These are phyloP conservation scores for Rhabdophis nuchalis DNA, from an alignment of 2,797 vertebrate species.

Conservation along the genomic window DNA sequence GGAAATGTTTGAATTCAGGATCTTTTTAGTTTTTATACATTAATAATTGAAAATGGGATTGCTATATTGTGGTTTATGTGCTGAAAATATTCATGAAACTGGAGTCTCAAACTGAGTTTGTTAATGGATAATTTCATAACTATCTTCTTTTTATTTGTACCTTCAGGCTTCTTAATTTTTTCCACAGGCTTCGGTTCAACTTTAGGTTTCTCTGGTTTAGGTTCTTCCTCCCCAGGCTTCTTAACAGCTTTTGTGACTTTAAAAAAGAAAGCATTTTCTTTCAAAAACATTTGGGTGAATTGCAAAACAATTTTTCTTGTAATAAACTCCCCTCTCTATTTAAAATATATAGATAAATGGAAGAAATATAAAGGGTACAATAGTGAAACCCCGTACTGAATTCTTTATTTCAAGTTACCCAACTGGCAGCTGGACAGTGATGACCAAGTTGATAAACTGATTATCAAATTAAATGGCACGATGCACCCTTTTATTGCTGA, in stretches of 20 bases:
- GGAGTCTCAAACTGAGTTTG: background rate
- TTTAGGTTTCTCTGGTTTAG: constrained; percentile 71
- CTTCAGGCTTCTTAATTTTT: constrained; percentile 75
- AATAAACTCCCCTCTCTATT: constrained; percentile 33
- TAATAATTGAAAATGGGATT: background rate
- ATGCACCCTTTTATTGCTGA: background rate
- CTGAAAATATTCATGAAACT: constrained; percentile 2
- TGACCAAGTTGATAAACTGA: background rate
- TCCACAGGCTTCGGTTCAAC: constrained; percentile 72
- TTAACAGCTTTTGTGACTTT: constrained; percentile 73
- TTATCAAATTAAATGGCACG: background rate
- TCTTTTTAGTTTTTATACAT: background rate
- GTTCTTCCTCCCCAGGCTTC: constrained; percentile 71
- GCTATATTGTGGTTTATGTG: background rate
- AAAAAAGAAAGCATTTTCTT: constrained; percentile 66
- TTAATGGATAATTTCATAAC: background rate
- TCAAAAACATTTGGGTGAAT: constrained; percentile 55
- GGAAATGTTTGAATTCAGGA: background rate
- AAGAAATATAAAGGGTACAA: constrained; percentile 13
- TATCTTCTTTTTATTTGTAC: constrained; percentile 61
- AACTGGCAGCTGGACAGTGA: background rate
- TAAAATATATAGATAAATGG: constrained; percentile 27
- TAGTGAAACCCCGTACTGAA: background rate
- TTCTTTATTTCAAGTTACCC: background rate
- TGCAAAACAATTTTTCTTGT: constrained; percentile 32